Base-by-base conservation (phyloP, 92 coral and sea anemone genomes). In the Zoanthus gigantus region DNA sequence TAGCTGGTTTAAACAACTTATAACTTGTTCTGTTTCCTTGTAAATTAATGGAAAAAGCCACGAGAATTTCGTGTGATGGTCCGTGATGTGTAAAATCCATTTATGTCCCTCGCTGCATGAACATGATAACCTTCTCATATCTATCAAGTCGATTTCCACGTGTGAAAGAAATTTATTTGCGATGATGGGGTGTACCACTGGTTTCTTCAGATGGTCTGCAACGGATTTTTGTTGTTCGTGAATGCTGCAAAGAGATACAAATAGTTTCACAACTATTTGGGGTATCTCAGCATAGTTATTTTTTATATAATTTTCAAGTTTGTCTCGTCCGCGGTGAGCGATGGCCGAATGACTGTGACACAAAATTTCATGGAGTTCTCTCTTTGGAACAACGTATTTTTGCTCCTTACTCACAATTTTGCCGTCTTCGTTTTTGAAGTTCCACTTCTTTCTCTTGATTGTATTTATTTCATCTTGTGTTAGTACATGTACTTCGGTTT, bases 31-130 rank as follows among this genome's bases (percentile, higher is more conserved):
- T 50, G 90, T 66, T 48, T 61, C 15, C 69, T 87, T 56, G 9
- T 6, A 17, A 37, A 45, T 45, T 37, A 86, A 37, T 45, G 89
- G 71, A 75, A 86, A 56, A 60, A 86, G 18, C 83, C 83, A 74
- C 60, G 71, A 72, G 65, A 42, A 83, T 75, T 83, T 84, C 16
- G 28, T 84, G 69, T 29, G 66, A 73, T 84, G 82, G 73, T 56
- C 88, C 18, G 50, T 73, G 29, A 84, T 47, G 48, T 85, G 82
- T 72, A 74, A 71, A 42, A 74, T 68, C 89, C 89, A 85, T 23
- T 74, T 30, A 74, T 84, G 88, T 2, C 53, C 32, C 2, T 53
- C 54, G 9, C 34, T 32, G 32, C 81, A 72, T 47, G 56, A 23
- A 50, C 88, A 84, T n/a, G 80, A 56, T 60, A 72, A 71, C 63